Conservation (phyloP, 2,888 invertebrate species). For the Hemicrepidius hirtus region DNA sequence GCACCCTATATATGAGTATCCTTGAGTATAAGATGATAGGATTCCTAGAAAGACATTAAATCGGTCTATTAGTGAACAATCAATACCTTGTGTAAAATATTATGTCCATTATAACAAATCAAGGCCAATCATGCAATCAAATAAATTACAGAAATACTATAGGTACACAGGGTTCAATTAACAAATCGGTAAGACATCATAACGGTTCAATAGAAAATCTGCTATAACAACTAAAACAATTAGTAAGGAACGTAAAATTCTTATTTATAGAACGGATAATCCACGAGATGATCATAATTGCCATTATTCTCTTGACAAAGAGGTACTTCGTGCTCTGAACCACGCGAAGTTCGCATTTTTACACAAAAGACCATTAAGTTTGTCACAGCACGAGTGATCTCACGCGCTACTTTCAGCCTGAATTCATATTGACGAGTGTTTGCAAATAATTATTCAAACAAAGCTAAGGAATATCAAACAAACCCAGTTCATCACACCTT, state of each 20-base stretch:
- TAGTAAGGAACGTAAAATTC: constrained; percentile 22
- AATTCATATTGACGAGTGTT: constrained; percentile 16
- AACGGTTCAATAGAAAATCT: no score
- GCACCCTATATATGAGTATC: no score
- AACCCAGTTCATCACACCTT: neutral
- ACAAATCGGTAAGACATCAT: no score
- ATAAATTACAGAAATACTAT: no score
- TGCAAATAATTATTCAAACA: constrained; percentile 35
- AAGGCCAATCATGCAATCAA: no score
- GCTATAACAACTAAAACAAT: constrained; percentile 2
- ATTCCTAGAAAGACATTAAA: no score
- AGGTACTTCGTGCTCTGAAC: constrained; percentile 56
- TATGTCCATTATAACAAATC: no score
- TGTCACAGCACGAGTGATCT: constrained; percentile 59
- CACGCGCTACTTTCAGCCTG: constrained; percentile 62
- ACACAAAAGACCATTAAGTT: constrained; percentile 58
- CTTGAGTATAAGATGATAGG: no score
- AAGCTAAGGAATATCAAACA: constrained; percentile 14
- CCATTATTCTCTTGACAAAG: constrained; percentile 51
- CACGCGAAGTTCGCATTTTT: constrained; percentile 61
- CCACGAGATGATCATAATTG: constrained; percentile 54
- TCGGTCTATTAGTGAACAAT: no score
- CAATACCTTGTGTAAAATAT: no score
- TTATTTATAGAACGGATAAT: constrained; percentile 42
- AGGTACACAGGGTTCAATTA: no score